These are phyloP conservation scores for Gopherus flavomarginatus DNA, from an alignment of 2,113 vertebrate genomes.

Conservation along the genomic window DNA sequence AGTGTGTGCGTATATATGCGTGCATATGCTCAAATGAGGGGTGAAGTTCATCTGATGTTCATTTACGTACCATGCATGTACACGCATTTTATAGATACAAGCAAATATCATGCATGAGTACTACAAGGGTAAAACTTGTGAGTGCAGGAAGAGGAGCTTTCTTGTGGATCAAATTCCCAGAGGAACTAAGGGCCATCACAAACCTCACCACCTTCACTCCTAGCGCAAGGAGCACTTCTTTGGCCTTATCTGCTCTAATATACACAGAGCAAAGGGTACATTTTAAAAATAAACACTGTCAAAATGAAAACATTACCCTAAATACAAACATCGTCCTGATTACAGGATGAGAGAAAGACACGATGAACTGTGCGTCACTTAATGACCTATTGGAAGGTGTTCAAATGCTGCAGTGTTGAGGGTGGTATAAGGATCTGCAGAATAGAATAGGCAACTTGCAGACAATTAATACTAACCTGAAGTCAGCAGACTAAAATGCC, in stretches of 20 bases:
- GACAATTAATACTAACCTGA: not conserved
- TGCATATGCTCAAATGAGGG: not conserved
- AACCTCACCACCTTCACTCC: rapidly evolving
- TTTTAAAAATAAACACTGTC: not conserved
- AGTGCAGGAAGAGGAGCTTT: not conserved
- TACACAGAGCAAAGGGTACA: not conserved
- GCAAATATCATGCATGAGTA: not conserved
- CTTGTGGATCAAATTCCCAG: not conserved
- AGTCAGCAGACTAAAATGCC: not conserved
- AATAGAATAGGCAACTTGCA: not conserved
- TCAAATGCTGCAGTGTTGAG: too few species aligned
- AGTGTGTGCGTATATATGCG: not conserved
- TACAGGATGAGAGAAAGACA: not conserved
- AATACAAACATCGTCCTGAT: not conserved
- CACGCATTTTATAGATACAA: rapidly evolving
- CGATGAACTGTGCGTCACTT: not conserved
- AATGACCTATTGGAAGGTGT: not conserved
- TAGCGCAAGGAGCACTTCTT: not conserved
- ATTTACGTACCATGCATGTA: not conserved
- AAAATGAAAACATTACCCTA: not conserved
- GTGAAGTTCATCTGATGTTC: rapidly evolving
- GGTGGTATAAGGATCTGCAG: not conserved
- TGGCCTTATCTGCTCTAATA: not conserved
- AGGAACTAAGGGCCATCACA: not conserved
- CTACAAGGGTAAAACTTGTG: not conserved